phyloP scores from a whole-genome alignment of 2,113 vertebrate genomes.

The Gavia stellata region DNA sequence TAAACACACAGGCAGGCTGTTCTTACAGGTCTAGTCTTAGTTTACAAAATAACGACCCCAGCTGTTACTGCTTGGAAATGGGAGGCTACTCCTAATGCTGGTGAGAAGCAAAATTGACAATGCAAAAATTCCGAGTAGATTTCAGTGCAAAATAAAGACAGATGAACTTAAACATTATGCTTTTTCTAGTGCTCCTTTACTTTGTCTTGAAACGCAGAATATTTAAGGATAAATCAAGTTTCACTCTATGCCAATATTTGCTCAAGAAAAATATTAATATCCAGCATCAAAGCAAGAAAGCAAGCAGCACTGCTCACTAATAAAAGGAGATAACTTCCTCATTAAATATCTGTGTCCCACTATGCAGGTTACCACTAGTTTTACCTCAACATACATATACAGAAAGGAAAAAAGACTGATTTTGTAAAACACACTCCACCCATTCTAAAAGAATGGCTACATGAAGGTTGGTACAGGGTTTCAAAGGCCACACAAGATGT shows the following conservation, averaged over 20 bases:
- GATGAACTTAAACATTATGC: neutral
- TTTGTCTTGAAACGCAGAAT: neutral
- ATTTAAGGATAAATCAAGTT: neutral
- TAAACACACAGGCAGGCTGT: neutral
- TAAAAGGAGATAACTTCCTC: neutral
- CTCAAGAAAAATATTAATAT: neutral
- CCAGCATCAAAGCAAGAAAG: neutral
- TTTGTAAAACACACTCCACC: neutral
- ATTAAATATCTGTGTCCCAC: neutral
- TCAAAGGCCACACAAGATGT: neutral
- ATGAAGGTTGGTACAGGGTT: neutral
- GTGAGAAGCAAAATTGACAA: neutral
- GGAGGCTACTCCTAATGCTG: neutral
- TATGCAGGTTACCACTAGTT: neutral
- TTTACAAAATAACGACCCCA: neutral
- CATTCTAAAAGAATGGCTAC: neutral
- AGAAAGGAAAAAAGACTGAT: neutral
- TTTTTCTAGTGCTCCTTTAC: neutral
- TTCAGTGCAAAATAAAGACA: neutral
- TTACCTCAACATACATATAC: fast-evolving
- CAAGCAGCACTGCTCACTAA: neutral
- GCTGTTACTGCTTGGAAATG: neutral
- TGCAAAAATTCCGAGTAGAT: neutral
- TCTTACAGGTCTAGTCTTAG: neutral
- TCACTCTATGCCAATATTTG: neutral